Percentiles rank a stretch among this genome's conserved stretches.
phyloP scores from a whole-genome alignment of 2,888 invertebrate species.

The Zygothrica quintamaculata region DNA sequence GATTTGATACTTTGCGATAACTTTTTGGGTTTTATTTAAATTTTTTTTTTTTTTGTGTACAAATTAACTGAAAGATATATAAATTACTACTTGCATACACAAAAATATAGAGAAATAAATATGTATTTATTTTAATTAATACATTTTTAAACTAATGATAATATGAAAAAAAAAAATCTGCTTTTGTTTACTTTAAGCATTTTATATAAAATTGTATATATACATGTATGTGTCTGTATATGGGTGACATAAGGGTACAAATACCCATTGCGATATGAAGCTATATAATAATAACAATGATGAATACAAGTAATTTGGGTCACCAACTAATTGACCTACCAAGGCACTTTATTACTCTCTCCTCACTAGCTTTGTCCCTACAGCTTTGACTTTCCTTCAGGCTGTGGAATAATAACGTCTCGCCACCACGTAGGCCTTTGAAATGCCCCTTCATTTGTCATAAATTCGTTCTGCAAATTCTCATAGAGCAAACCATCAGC shows the following conservation, averaged over 20 bases:
- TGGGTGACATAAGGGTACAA: constrained; percentile 5
- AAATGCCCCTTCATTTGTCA: constrained; percentile 88
- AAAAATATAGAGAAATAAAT: no score
- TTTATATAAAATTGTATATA: neutral
- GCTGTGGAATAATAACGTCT: constrained; percentile 85
- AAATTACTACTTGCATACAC: no score
- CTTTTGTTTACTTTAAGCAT: no score
- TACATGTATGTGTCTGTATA: neutral
- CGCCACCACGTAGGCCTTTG: constrained; percentile 91
- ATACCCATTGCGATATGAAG: constrained; percentile 47
- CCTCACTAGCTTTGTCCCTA: constrained; percentile 14
- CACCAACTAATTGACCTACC: constrained; percentile 14
- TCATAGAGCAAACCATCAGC: constrained; percentile 91
- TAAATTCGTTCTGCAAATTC: constrained; percentile 89
- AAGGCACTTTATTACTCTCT: constrained; percentile 58
- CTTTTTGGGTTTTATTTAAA: no score
- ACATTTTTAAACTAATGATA: no score
- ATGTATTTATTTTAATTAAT: no score
- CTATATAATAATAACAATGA: constrained; percentile 40
- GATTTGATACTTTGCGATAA: no score
- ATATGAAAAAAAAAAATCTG: no score
- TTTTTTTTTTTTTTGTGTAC: no score
- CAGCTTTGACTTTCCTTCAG: constrained; percentile 80
- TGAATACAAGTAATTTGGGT: constrained; percentile 3
- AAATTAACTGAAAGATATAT: no score